phyloP scores from a whole-genome alignment of 2,797 vertebrate genomes.

The Anguilla marmorata region DNA sequence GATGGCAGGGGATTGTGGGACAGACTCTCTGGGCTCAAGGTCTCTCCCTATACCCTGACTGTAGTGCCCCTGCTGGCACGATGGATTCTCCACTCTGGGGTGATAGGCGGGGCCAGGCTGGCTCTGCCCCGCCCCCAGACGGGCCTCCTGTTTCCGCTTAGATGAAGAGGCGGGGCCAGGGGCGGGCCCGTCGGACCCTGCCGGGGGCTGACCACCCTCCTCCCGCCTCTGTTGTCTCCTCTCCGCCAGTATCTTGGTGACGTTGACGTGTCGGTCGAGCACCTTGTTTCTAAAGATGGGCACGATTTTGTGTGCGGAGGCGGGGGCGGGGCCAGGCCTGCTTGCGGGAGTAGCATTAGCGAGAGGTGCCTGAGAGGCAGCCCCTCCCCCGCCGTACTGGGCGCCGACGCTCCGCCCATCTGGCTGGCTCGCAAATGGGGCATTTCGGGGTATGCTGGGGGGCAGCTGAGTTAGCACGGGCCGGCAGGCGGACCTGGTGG shows the following conservation, averaged over 20 bases:
- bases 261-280: slow-evolving; percentile 40
- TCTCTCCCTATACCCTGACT: neutral
- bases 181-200: neutral
- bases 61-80: slow-evolving; percentile 21
- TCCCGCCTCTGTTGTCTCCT: slow-evolving; percentile 45
- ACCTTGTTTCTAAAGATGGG: slow-evolving; percentile 63
- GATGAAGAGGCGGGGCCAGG: slow-evolving; percentile 8
- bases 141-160: neutral
- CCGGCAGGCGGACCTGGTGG: slow-evolving; percentile 44
- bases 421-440: slow-evolving; percentile 36
- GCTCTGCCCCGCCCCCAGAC: neutral
- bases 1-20: neutral
- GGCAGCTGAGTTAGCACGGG: slow-evolving; percentile 50
- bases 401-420: slow-evolving; percentile 26
- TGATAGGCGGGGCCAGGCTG: neutral
- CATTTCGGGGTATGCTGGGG: slow-evolving; percentile 27
- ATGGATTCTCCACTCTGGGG: slow-evolving; percentile 28
- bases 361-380: neutral
- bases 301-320: slow-evolving; percentile 52
- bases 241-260: slow-evolving; percentile 47
- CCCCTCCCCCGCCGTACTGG: slow-evolving; percentile 22
- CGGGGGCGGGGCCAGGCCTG: slow-evolving; percentile 10
- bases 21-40: neutral
- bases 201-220: slow-evolving; percentile 20
- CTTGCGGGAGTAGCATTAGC: neutral